Evolutionary conservation across 2,113 vertebrate genomes (phyloP), one percentile per base, ranked within the genome.

Genomic region (Entosphenus tridentatus): DNA sequence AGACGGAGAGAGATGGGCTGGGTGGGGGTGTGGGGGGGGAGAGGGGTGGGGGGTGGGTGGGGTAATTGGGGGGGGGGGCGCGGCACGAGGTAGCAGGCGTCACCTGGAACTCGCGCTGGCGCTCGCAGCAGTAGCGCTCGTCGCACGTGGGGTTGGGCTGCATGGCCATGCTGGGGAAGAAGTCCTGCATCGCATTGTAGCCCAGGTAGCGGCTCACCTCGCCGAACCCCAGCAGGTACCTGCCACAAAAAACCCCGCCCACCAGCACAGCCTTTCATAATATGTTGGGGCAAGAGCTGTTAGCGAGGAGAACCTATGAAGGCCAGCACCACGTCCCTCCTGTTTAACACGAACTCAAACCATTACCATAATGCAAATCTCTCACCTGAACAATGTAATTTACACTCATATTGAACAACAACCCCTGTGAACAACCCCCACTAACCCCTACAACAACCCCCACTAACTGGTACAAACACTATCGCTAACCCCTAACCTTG

Each of bases 141-240:
- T 80, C 82, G 57, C 89, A 98, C 8, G 88, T 86, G 62, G 87
- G 84, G 73, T 98, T 98, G 73, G 93, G 83, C 74, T 89, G 96
- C 90, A 96, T 89, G 14, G 82, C 74, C 93, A 98, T 93, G 58
- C 80, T 82, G 69, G 93, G 92, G 67, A 98, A 98, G 77, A 91
- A 98, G 78, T 96, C 93, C 71, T 93, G 85, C 89, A 98, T 88
- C 0, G 93, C 93, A 16, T 96, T 97, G 77, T 98, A 98, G 71
- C 92, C 93, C 16, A 98, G 83, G 73, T 97, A 98, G 71, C 88
- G 84, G 78, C 89, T 96, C 73, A 97, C 91, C 0, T 80, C 86
- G 12, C 93, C 93, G 74, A 98, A 98, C 72, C 85, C 81, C 73
- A 98, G 77, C 69, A 97, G 77, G 77, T 87, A 89, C 71, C 93